phyloP scores from a whole-genome alignment of 2,888 invertebrate species.

The Sericinus montela region DNA sequence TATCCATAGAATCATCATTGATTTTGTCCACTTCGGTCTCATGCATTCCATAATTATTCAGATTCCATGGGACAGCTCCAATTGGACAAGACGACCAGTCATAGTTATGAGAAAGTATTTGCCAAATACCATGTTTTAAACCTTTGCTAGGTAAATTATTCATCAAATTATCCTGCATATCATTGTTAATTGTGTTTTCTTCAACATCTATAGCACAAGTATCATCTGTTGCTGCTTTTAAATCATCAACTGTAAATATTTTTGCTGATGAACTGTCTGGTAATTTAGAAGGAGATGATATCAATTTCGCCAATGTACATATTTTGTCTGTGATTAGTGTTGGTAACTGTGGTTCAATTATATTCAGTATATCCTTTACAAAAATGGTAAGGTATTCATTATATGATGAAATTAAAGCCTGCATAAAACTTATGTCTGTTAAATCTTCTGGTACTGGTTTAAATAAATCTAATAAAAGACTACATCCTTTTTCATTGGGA shows the following conservation, averaged over 20 bases:
- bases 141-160: neutral
- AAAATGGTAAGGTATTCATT: slow-evolving; percentile 60
- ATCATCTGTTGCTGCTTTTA: slow-evolving; percentile 32
- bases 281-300: slow-evolving; percentile 49
- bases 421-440: slow-evolving; percentile 49
- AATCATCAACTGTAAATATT: slow-evolving; percentile 68
- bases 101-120: slow-evolving; percentile 39
- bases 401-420: slow-evolving; percentile 57
- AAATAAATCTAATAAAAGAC: slow-evolving; percentile 51
- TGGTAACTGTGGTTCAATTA: slow-evolving; percentile 53
- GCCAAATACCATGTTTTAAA: slow-evolving; percentile 45
- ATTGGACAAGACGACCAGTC: slow-evolving; percentile 72
- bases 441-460: slow-evolving; percentile 54
- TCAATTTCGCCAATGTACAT: slow-evolving; percentile 51
- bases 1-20: slow-evolving; percentile 2
- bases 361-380: slow-evolving; percentile 46
- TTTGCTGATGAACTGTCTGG: slow-evolving; percentile 36
- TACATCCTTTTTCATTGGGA: slow-evolving; percentile 49
- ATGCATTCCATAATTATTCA: slow-evolving; percentile 24
- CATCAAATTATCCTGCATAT: neutral
- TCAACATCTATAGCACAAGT: slow-evolving; percentile 1
- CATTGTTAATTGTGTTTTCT: neutral
- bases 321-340: slow-evolving; percentile 37
- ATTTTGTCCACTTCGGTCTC: slow-evolving; percentile 21
- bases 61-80: slow-evolving; percentile 72